phyloP scores from a whole-genome alignment of 2,888 invertebrate species.

The Pantelozetes paolii region DNA sequence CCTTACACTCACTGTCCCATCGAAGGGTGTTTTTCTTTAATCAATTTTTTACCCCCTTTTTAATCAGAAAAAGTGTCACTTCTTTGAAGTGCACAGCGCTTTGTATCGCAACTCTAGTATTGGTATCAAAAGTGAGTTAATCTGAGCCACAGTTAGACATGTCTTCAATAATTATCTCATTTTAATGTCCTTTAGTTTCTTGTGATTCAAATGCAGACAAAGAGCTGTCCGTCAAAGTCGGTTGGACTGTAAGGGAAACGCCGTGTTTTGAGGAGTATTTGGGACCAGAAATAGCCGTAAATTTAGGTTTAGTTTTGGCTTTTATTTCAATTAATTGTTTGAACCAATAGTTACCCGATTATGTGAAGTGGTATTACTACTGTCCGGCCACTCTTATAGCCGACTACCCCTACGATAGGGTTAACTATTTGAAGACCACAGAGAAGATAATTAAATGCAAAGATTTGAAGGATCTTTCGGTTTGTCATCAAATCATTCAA shows the following conservation, averaged over 20 bases:
- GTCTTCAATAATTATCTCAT: not conserved
- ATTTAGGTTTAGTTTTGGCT: not conserved
- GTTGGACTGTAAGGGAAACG: conserved; percentile 46
- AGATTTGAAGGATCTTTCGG: conserved; percentile 36
- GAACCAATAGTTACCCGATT: conserved; percentile 43
- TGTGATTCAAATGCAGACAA: conserved; percentile 43
- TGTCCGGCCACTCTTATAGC: conserved; percentile 42
- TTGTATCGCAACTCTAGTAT: conserved; percentile 46
- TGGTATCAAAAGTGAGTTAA: conserved; percentile 44
- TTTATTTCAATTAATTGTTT: not conserved
- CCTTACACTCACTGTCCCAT: too few species aligned
- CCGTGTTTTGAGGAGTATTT: conserved; percentile 48
- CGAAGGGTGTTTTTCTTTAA: too few species aligned
- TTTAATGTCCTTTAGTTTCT: conserved; percentile 42
- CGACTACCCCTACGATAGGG: conserved; percentile 42
- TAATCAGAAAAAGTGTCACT: conserved; percentile 42
- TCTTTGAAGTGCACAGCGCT: conserved; percentile 46
- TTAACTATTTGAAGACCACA: conserved; percentile 42
- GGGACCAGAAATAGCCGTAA: conserved; percentile 45
- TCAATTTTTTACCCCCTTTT: too few species aligned
- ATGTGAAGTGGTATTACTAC: conserved; percentile 43
- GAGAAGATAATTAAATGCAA: conserved; percentile 40
- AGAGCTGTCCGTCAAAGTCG: conserved; percentile 44
- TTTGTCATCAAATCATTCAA: conserved; percentile 21
- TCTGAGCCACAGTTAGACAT: too few species aligned